Conservation (phyloP, 1,140 invertebrate genomes). For the Aphis gossypii region DNA sequence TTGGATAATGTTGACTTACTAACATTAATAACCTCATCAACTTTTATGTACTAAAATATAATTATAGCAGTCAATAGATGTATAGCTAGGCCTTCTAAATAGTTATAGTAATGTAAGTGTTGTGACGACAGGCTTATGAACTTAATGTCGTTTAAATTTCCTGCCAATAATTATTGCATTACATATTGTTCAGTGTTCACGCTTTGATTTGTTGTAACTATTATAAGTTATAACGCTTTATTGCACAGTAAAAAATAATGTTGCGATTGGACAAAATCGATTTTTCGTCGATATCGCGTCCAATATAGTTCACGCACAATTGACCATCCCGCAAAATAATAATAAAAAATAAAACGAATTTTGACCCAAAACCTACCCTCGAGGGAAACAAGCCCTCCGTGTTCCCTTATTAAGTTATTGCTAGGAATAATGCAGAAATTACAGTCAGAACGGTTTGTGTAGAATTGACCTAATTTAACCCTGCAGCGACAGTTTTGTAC, state of each 20-base stretch:
- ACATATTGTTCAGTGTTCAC: not conserved
- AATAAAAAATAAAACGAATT: slow-evolving; percentile 1
- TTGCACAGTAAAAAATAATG: not conserved
- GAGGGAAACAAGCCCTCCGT: not conserved
- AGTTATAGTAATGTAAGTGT: not conserved
- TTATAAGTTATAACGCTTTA: not conserved
- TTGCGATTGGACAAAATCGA: not conserved
- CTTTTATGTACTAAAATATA: no score
- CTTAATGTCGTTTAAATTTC: not conserved
- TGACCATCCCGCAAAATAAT: not conserved
- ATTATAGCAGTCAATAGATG: no score
- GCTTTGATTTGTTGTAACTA: not conserved
- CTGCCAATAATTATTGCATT: not conserved
- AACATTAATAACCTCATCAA: no score
- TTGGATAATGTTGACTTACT: no score
- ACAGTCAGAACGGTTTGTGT: not conserved
- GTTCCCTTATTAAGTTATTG: slow-evolving; percentile 26
- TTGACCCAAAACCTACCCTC: not conserved
- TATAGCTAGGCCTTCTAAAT: no score
- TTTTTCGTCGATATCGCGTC: not conserved
- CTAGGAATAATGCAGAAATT: not conserved
- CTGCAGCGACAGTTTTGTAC: not conserved
- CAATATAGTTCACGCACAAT: not conserved
- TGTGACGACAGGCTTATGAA: not conserved
- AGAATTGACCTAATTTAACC: slow-evolving; percentile 43